Conservation (phyloP, 2,888 invertebrate genomes). For the Tyria jacobaeae region DNA sequence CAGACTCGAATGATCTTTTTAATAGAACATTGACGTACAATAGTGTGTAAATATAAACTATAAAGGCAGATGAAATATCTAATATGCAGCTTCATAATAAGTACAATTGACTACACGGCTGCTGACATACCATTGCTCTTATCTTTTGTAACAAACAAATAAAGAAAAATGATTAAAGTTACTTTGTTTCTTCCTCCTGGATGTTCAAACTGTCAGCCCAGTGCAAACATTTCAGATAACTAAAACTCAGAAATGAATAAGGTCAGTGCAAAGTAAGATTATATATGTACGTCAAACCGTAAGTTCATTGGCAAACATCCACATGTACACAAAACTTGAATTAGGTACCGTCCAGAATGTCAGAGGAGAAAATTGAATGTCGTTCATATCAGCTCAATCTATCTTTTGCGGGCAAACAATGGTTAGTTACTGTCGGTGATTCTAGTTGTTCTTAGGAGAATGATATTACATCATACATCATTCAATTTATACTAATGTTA, state of each 20-base stretch:
- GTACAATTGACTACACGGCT: background rate
- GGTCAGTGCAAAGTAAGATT: background rate
- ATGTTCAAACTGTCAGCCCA: too few relatives aligned
- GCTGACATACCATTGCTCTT: too few relatives aligned
- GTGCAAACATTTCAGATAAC: background rate
- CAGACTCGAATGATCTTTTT: too few relatives aligned
- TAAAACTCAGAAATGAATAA: background rate
- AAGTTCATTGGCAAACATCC: conserved; percentile 37
- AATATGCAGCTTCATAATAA: background rate
- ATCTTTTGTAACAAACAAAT: too few relatives aligned
- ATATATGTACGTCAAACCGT: background rate
- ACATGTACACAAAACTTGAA: conserved; percentile 35
- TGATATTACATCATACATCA: conserved; percentile 1
- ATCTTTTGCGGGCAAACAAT: conserved; percentile 34
- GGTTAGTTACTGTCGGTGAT: conserved; percentile 7
- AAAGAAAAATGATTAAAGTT: too few relatives aligned
- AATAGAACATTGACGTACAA: too few relatives aligned
- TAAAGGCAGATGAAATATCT: too few relatives aligned
- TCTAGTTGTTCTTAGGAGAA: conserved; percentile 7
- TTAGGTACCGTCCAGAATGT: conserved; percentile 33
- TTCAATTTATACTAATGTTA: too few relatives aligned
- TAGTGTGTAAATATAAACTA: too few relatives aligned
- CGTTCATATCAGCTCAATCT: conserved; percentile 34
- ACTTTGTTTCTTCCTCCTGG: too few relatives aligned
- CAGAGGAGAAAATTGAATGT: conserved; percentile 28